Percentiles rank a stretch among this genome's conserved stretches.
Conservation (phyloP, 1,140 invertebrate species). For the Drosophila sechellia region DNA sequence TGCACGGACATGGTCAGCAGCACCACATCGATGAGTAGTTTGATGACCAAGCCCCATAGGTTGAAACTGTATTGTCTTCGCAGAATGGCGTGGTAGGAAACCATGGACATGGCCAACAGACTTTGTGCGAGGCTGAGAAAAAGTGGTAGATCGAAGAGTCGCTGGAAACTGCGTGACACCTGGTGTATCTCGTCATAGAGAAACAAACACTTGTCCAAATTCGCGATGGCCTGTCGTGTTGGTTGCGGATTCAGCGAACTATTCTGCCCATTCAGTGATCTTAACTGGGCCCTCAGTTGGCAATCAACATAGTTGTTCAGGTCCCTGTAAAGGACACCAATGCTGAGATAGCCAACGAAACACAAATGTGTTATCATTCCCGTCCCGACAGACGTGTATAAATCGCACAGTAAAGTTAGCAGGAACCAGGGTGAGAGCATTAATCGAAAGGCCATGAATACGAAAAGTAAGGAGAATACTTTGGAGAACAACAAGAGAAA, state of each 20-base stretch:
- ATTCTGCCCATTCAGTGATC: background rate
- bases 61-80: background rate
- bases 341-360: conserved; percentile 57
- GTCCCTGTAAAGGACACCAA: conserved; percentile 49
- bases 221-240: background rate
- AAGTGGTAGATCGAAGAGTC: conserved; percentile 50
- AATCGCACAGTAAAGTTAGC: conserved; percentile 1
- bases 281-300: conserved; percentile 28
- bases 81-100: conserved; percentile 36
- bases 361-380: conserved; percentile 37
- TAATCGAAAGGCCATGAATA: background rate
- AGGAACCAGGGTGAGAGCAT: background rate
- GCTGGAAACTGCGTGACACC: conserved; percentile 27
- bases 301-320: conserved; percentile 49
- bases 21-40: conserved; percentile 47
- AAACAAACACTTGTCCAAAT: conserved; percentile 49
- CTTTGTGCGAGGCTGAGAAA: conserved; percentile 33
- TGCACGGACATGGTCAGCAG: conserved; percentile 53
- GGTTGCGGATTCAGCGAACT: background rate
- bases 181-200: conserved; percentile 56
- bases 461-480: conserved; percentile 15
- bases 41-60: conserved; percentile 26
- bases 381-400: conserved; percentile 20
- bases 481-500: conserved; percentile 31
- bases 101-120: conserved; percentile 31